Evolutionary conservation across 64 coral and sea anemone species (phyloP), one percentile per base, ranked within the genome.

Genomic region (Actinia equina): DNA sequence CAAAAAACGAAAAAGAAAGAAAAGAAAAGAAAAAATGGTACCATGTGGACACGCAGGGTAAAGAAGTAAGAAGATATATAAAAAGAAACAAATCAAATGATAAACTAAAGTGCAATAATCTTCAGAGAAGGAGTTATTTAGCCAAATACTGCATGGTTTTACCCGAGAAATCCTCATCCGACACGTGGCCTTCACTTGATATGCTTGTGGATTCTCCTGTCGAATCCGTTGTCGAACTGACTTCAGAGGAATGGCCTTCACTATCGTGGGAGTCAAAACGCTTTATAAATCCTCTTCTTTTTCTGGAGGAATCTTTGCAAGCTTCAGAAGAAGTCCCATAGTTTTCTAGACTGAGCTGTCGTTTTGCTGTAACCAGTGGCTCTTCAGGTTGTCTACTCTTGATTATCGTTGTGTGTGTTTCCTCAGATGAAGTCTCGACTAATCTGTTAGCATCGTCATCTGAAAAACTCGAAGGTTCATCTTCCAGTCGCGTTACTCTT

Each of bases 141-240:
- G 19, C 62, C 62, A 65, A 65, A 13, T 13, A 25, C 69, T 27
- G 69, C 69, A 74, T 30, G 78, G 49, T 60, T 58, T 85, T 85
- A 85, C 83, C 83, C 49, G 83, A 85, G 30, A 26, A 85, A 63
- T 85, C 53, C 53, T 85, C 83, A 63, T 85, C 83, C 18, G 83
- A 85, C 43, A 57, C n/a, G 26, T 58, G 83, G 16, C 53, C 83
- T 85, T 85, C 83, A 63, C 55, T 85, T 5, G 83, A 85, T 51
- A 44, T 81, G 49, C 78, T 52, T 49, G 43, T 81, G 22, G 52
- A 63, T 6, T 85, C 56, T 59, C 59, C 83, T 41, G 83, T 63
- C 4, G 83, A 85, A 19, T 58, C 52, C 55, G 83, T 85, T 44
- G 83, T 85, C 19, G 80, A 82, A 16, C 80, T 49, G 45, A 82